Evolutionary conservation across 2,113 vertebrate species (phyloP).

Genomic region (Butastur rufipennis): DNA sequence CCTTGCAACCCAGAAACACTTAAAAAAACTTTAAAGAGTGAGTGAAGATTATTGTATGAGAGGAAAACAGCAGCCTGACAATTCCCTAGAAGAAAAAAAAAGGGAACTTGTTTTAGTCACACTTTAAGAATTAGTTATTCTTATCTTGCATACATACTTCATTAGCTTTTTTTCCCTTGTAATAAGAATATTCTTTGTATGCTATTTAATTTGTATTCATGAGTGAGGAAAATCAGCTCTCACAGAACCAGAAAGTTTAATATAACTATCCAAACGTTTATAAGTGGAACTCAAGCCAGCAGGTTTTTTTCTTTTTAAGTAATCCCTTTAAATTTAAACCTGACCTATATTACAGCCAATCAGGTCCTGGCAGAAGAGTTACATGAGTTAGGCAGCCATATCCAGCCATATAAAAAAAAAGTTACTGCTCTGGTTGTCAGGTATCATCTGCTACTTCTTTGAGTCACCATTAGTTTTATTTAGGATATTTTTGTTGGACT

Average conservation of each 20-base stretch:
- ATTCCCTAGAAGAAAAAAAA: neutral
- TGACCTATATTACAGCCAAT: neutral
- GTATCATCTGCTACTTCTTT: neutral
- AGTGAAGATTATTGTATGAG: neutral
- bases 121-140: neutral
- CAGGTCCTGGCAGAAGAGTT: neutral
- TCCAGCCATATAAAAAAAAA: neutral
- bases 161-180: neutral
- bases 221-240: neutral
- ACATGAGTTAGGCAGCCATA: neutral
- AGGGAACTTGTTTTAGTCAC: neutral
- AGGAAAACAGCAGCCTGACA: neutral
- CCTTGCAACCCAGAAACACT: neutral
- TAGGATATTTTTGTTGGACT: neutral
- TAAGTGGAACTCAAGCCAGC: neutral
- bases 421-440: neutral
- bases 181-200: neutral
- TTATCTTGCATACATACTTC: rapidly evolving
- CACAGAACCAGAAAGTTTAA: neutral
- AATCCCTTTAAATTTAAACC: neutral
- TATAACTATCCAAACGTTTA: neutral
- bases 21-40: neutral
- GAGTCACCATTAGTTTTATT: neutral
- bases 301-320: neutral
- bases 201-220: neutral